Evolutionary conservation across 1,140 invertebrate genomes (phyloP), one percentile per base, ranked within the genome.

Genomic region (Drosophila gunungcola): DNA sequence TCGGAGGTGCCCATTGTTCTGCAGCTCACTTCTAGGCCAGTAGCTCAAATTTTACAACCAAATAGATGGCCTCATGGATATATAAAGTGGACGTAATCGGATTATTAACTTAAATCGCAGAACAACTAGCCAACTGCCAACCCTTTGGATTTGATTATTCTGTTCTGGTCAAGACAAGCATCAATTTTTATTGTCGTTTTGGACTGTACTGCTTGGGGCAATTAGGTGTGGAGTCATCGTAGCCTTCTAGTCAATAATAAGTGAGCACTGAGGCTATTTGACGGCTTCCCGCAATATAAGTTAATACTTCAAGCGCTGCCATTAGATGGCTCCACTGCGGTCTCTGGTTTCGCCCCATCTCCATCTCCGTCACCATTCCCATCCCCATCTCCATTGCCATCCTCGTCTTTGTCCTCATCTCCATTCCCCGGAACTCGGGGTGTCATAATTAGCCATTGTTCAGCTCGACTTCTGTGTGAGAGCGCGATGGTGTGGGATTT

Each of bases 371-470:
- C 27, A 0, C 4, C 6, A 32, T 32, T 4, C 5, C 7, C 6
- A 32, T 32, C 29, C 5, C 7, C 29, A 32, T 32, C 11, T 11
- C 3, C 2, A 16, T 12, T 1, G 2, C 7, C 13, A 2, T 4
- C 54, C 10, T 2, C 52, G 13, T 4, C 1, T 4, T 3, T 9
- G 2, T 38, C 2, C 12, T 3, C 7, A 5, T 16, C 2, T 3
- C 4, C 25, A 13, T 4, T n/a, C 13, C 11, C 56, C 25, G 27
- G 29, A 34, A 52, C 32, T 27, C 25, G n/a, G 36, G 16, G 34
- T 41, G 52, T 56, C 42, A 70, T 70, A 70, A 70, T 70, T 56
- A 70, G 64, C 64, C 64, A 70, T 57, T 70, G 64, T 69, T 56
- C 63, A 38, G 62, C 57, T 29, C 32, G 21, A 29, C 61, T 36